phyloP scores from a whole-genome alignment of 1,140 invertebrate species.

The Meloidogyne floridensis region DNA sequence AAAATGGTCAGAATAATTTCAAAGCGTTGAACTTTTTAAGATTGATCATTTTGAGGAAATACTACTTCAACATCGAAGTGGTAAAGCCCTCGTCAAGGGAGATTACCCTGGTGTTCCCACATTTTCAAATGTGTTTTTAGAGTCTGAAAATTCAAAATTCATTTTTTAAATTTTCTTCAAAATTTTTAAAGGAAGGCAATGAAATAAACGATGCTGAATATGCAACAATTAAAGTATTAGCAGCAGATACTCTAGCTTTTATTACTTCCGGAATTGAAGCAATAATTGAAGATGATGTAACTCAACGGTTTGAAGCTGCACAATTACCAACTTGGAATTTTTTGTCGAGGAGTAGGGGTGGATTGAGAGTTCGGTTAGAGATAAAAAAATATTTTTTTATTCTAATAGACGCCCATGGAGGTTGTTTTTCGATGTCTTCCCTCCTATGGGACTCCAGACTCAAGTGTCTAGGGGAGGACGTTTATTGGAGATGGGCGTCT shows the following conservation, averaged over 20 bases:
- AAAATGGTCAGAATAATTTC: too few relatives aligned
- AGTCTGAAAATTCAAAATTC: too few relatives aligned
- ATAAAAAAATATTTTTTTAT: background rate
- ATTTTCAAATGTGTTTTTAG: too few relatives aligned
- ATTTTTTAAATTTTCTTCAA: too few relatives aligned
- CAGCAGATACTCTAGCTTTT: slow-evolving; percentile 13
- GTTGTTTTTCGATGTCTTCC: background rate
- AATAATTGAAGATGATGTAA: slow-evolving; percentile 65
- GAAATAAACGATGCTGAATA: background rate
- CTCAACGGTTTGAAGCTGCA: slow-evolving; percentile 59
- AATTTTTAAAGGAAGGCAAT: background rate
- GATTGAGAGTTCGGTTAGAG: slow-evolving; percentile 53
- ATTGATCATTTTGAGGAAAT: too few relatives aligned
- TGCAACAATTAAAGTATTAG: background rate
- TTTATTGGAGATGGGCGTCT: background rate
- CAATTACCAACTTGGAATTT: slow-evolving; percentile 61
- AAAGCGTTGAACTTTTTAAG: too few relatives aligned
- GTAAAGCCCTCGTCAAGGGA: too few relatives aligned
- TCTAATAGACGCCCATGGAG: background rate
- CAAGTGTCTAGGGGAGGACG: background rate
- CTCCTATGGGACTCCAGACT: background rate
- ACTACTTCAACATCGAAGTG: too few relatives aligned
- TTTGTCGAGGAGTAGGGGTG: slow-evolving; percentile 49
- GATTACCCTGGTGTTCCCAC: too few relatives aligned
- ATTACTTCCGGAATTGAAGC: slow-evolving; percentile 59